Evolutionary conservation across 2,888 invertebrate genomes (phyloP), one percentile per base, ranked within the genome.

Genomic region (Eumacrocentrus americanus): DNA sequence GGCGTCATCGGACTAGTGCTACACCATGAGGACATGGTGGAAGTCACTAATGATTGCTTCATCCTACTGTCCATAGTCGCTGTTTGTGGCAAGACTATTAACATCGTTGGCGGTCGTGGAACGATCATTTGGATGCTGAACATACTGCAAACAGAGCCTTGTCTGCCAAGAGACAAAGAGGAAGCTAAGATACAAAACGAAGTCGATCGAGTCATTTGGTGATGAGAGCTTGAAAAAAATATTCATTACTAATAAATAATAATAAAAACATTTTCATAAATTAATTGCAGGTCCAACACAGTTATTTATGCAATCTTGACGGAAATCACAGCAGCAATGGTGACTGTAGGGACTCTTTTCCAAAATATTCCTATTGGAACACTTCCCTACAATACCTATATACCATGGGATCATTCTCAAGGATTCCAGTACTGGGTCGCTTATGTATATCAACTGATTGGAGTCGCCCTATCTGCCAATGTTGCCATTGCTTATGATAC

Each of bases 101-200:
- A 60, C 25, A 46, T 60, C 50, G 14, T 60, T 34, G 23, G 18
- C 14, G 22, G 55, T 35, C 54, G 60, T 3, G 16, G 35, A 4
- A 50, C 22, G 12, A 60, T 60, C 6, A 55, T 60, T 38, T 34
- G 25, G 40, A 52, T 60, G 23, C 35, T 60, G n/a, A 42, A 60
- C 12, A 55, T 42, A 12, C 37, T 60, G 2, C 22, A 50, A 9
- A 51, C 2, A 2, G 42, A 55, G 25, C 60, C 55, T 11, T 60
- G 60, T 37, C 20, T 29, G 22, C 60, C 60, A 18, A 23, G 44
- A 37, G 48, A 60, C 22, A 22, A 42, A 1, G 38, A 34, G 11
- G 60, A 60, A 7, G 44, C 16, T 6, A 22, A 47, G 5, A 22
- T 60, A 5, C 60, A 60, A 37, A 18, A 14, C 1, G 48, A 51